These are phyloP conservation scores for Hypomesus transpacificus DNA, from an alignment of 2,113 vertebrate species.

Conservation along the genomic window DNA sequence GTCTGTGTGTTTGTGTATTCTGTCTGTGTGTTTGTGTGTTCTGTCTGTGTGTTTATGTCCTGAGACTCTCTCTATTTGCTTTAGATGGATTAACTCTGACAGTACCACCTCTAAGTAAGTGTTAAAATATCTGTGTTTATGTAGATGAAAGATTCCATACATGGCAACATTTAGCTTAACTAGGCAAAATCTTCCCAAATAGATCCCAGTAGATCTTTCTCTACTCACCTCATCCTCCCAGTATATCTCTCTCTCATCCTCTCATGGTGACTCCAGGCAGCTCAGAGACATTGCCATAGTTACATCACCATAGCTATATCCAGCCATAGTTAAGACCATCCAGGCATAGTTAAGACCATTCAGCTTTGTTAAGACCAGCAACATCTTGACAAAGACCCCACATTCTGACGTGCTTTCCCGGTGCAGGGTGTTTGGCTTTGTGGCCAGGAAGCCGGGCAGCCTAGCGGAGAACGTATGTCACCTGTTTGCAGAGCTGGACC, in stretches of 20 bases:
- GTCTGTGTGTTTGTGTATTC: conserved; percentile 2
- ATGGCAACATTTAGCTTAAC: conserved; percentile 43
- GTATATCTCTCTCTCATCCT: neutral
- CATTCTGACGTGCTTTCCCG: neutral
- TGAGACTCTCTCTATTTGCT: conserved; percentile 52
- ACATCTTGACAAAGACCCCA: too few relatives aligned
- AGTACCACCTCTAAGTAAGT: conserved; percentile 84
- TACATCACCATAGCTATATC: too few relatives aligned
- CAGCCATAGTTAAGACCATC: too few relatives aligned
- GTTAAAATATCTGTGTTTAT: conserved; percentile 41
- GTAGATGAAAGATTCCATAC: conserved; percentile 38
- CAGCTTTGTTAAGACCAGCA: too few relatives aligned
- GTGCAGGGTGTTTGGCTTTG: conserved; percentile 86
- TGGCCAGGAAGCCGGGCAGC: conserved; percentile 87
- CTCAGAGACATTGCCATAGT: too few relatives aligned
- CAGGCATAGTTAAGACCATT: too few relatives aligned
- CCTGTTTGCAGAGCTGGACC: conserved; percentile 88
- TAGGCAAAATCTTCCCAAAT: too few relatives aligned
- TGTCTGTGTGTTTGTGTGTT: neutral
- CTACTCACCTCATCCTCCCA: neutral
- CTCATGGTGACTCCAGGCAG: neutral
- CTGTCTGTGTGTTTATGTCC: conserved; percentile 47
- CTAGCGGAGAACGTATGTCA: conserved; percentile 87
- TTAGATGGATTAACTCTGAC: conserved; percentile 87
- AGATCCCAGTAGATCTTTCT: neutral